Conservation (phyloP, 1,140 invertebrate species). For the Drosophila serrata region DNA sequence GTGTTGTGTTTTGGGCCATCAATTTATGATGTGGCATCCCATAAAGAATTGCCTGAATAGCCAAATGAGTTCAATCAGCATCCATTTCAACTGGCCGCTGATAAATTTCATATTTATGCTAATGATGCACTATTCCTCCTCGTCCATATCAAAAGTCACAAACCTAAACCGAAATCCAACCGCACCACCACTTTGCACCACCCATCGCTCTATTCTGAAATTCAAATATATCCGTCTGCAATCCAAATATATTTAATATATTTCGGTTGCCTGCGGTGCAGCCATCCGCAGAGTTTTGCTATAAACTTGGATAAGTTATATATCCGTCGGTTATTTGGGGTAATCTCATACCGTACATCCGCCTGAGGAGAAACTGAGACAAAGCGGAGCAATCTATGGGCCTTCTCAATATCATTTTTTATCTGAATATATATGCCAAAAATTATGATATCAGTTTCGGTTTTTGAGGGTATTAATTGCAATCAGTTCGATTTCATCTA, state of each 20-base stretch:
- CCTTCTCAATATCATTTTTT: neutral
- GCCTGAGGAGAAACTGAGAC: slow-evolving; percentile 20
- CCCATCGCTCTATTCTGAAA: slow-evolving; percentile 57
- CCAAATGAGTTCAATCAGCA: slow-evolving; percentile 82
- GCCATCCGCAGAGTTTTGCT: slow-evolving; percentile 35
- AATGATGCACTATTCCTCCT: slow-evolving; percentile 49
- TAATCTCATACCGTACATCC: slow-evolving; percentile 46
- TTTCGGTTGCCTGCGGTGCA: slow-evolving; percentile 67
- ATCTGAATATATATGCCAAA: slow-evolving; percentile 13
- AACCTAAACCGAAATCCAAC: slow-evolving; percentile 44
- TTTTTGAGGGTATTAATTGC: neutral
- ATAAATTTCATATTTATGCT: slow-evolving; percentile 84
- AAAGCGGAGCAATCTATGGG: neutral
- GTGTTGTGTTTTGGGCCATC: slow-evolving; percentile 34
- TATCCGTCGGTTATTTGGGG: slow-evolving; percentile 64
- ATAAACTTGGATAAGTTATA: slow-evolving; percentile 78
- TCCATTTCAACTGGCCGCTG: slow-evolving; percentile 71
- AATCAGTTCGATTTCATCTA: slow-evolving; percentile 10
- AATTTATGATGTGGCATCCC: slow-evolving; percentile 67
- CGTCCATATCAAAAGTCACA: slow-evolving; percentile 49
- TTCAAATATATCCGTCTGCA: slow-evolving; percentile 61
- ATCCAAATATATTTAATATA: slow-evolving; percentile 64
- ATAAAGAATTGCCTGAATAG: slow-evolving; percentile 76
- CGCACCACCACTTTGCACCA: slow-evolving; percentile 52
- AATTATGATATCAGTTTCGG: slow-evolving; percentile 12